Evolutionary conservation across 2,888 invertebrate species (phyloP), one percentile per base, ranked within the genome.

Genomic region (Troides helena): DNA sequence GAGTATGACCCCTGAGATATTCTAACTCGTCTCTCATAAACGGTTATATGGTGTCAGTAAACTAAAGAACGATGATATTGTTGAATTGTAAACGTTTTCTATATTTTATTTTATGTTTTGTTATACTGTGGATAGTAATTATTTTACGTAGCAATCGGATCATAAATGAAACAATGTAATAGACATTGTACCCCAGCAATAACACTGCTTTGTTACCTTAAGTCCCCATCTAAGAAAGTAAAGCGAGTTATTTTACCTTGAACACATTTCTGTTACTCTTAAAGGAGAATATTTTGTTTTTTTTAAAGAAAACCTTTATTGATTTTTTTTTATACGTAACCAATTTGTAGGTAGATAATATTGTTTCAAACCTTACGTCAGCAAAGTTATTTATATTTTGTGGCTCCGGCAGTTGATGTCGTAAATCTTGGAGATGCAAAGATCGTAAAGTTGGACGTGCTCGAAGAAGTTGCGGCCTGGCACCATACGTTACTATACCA

Each of bases 271-370:
- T 87, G 89, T 86, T 86, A 88, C 85, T 85, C 85, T 87, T 86
- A 87, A 68, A 85, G 85, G 86, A 87, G 89, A 87, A 90, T 90
- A 89, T 90, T 90, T 89, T 87, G 89, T n/a, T 88, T 89, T 86
- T 50, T 58, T 85, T 84, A 85, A 87, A 84, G 81, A 87, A 83
- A 89, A n/a, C n/a, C n/a, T n/a, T n/a, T n/a, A n/a, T n/a, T n/a
- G n/a, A n/a, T n/a, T n/a, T n/a, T n/a, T n/a, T n/a, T n/a, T n/a
- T n/a, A n/a, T n/a, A 7, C 25, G 23, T 56, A 56, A 61, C 46
- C 17, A 64, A 64, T 63, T 67, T 64, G 60, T 64, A 61, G 56
- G 60, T 30, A 70, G 39, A 67, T 30, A 60, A 67, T 70, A 67
- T 70, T 67, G 67, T 67, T 70, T 17, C 56, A 57, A 46, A 67